A percentile compares a stretch with the other conserved stretches of the same genome.
Evolutionary conservation across 2,888 invertebrate genomes (phyloP).

Genomic region (Papilio protenor): DNA sequence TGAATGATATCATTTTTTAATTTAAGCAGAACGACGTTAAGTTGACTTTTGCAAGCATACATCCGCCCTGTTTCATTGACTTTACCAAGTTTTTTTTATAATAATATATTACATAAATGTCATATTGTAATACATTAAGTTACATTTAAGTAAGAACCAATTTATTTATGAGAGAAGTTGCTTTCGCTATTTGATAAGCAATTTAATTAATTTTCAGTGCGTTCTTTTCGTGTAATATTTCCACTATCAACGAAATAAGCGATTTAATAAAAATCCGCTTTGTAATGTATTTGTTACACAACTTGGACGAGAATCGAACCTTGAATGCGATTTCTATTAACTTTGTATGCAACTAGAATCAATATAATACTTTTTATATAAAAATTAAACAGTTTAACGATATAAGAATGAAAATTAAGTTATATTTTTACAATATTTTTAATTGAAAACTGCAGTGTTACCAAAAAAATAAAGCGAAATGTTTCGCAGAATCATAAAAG

Average conservation of each 20-base stretch:
- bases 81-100: not conserved
- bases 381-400: too few relatives aligned
- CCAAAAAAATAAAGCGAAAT: not conserved
- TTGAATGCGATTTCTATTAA: slow-evolving; percentile 22
- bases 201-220: not conserved
- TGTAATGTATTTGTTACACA: slow-evolving; percentile 18
- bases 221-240: not conserved
- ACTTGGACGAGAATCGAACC: slow-evolving; percentile 3
- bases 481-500: not conserved
- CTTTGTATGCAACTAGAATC: not conserved
- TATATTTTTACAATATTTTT: not conserved
- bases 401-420: too few relatives aligned
- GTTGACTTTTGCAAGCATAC: not conserved
- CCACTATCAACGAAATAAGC: not conserved
- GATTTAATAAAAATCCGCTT: not conserved
- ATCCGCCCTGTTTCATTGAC: not conserved
- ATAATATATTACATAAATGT: not conserved
- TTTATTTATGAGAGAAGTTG: too few relatives aligned
- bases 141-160: too few relatives aligned
- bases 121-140: not conserved
- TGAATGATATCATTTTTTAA: not conserved
- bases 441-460: not conserved
- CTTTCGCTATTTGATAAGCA: too few relatives aligned
- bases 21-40: not conserved
- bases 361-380: not conserved